Evolutionary conservation across 2,113 vertebrate genomes (phyloP), one percentile per base, ranked within the genome.

Genomic region (Litocranius walleri): DNA sequence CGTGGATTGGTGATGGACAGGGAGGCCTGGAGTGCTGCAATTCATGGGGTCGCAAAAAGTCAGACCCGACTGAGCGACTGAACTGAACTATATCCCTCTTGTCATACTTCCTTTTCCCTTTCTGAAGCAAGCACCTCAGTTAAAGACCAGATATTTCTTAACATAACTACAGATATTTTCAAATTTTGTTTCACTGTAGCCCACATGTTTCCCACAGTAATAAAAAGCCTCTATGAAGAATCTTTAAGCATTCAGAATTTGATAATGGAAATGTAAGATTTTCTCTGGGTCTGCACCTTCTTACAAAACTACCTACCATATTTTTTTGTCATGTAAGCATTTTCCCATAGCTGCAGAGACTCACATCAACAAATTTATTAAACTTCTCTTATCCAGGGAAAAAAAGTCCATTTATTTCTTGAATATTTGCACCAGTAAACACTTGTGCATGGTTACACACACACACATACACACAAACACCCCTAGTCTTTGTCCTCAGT

Each of bases 311-410:
- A 25, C 7, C 11, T 23, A 94, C 83, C 80, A 0, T n/a, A 13
- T 19, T 10, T 36, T 7, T 93, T 97, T 77, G 25, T 48, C 48
- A 88, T 90, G 33, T n/a, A 97, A 98, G 97, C 57, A 96, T 95
- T 97, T 96, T 94, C 74, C 25, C 1, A 3, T 78, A 87, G 93
- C 96, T 96, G 90, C 40, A 62, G 90, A 96, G 92, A 96, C 52
- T 91, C 91, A 81, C 93, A 97, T 54, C 50, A 82, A 97, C 82
- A 96, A 98, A 98, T 98, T 95, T 67, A 98, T 98, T 98, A 98
- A 97, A 97, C 25, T 81, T 98, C 83, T 95, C 96, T 97, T 97
- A 97, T 98, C 98, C 97, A 96, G 98, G 92, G 98, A n/a, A n/a
- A n/a, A 62, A n/a, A n/a, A n/a, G 62, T 19, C 30, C 7, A n/a